A percentile compares a stretch with the other conserved stretches of the same genome.
Evolutionary conservation across 2,113 vertebrate genomes (phyloP).

Genomic region (Caloenas nicobarica): DNA sequence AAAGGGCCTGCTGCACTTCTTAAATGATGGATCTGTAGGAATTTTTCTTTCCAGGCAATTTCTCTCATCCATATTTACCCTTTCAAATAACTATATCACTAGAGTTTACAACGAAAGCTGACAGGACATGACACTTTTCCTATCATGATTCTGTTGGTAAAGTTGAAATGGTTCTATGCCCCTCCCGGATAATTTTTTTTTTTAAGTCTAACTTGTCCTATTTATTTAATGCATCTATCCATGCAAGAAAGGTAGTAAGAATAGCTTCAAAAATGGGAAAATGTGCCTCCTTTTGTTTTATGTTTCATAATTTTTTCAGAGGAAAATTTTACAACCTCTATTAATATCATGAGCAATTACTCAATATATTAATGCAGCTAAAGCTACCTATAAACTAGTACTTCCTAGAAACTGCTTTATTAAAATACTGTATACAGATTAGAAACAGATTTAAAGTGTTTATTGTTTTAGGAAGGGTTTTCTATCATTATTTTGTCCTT

Average conservation of each 20-base stretch:
- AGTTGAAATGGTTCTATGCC: background rate
- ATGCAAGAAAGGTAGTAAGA: background rate
- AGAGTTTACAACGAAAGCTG: background rate
- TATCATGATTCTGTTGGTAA: background rate
- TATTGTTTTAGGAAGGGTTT: background rate
- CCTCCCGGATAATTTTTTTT: background rate
- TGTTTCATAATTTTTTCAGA: background rate
- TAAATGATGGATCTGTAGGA: background rate
- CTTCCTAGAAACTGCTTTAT: background rate
- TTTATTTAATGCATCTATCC: background rate
- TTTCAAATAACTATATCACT: background rate
- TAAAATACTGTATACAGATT: background rate
- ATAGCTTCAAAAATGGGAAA: background rate
- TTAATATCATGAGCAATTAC: background rate
- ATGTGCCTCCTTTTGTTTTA: background rate
- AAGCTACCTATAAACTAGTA: background rate
- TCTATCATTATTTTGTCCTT: slow-evolving; percentile 1
- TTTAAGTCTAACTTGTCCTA: background rate
- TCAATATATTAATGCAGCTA: background rate
- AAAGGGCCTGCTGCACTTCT: background rate
- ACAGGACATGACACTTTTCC: background rate
- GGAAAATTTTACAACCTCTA: background rate
- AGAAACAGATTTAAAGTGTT: slow-evolving; percentile 2
- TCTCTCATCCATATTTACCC: background rate
- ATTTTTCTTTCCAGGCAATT: background rate